Percentiles rank a stretch among this genome's conserved stretches.
These are phyloP conservation scores for Corythoichthys haematopterus DNA, from an alignment of 2,113 vertebrate genomes.

Conservation along the genomic window DNA sequence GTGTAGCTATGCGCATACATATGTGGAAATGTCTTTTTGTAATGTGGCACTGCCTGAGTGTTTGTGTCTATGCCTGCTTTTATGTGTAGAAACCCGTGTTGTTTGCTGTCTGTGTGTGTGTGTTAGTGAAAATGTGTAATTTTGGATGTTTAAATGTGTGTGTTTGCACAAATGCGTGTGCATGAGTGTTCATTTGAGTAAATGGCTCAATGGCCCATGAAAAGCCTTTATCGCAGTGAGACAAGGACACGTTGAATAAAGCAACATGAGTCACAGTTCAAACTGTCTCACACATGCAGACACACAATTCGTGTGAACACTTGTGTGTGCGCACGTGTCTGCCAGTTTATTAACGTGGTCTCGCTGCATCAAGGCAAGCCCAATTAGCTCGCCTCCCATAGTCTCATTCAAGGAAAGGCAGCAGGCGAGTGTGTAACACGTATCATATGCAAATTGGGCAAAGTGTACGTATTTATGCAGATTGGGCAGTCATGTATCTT, in stretches of 20 bases:
- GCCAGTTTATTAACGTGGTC: conserved; percentile 43
- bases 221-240: conserved; percentile 21
- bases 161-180: background rate
- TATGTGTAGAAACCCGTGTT: no score
- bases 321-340: background rate
- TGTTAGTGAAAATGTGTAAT: background rate
- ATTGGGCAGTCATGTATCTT: background rate
- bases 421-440: conserved; percentile 20
- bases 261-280: conserved; percentile 14
- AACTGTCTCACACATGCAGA: conserved; percentile 11
- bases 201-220: conserved; percentile 22
- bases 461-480: background rate
- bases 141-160: background rate
- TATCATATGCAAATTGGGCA: conserved; percentile 12
- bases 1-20: background rate
- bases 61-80: no score
- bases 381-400: conserved; percentile 45
- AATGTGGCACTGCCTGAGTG: no score
- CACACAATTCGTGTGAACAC: background rate
- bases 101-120: no score
- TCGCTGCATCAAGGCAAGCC: conserved; percentile 29
- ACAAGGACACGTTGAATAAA: conserved; percentile 20
- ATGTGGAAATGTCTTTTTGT: background rate
- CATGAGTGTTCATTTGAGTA: conserved; percentile 13
- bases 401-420: conserved; percentile 14